A percentile compares a stretch with the other conserved stretches of the same genome.
Evolutionary conservation across 2,797 vertebrate genomes (phyloP).

Genomic region (Phylloscopus collybita): DNA sequence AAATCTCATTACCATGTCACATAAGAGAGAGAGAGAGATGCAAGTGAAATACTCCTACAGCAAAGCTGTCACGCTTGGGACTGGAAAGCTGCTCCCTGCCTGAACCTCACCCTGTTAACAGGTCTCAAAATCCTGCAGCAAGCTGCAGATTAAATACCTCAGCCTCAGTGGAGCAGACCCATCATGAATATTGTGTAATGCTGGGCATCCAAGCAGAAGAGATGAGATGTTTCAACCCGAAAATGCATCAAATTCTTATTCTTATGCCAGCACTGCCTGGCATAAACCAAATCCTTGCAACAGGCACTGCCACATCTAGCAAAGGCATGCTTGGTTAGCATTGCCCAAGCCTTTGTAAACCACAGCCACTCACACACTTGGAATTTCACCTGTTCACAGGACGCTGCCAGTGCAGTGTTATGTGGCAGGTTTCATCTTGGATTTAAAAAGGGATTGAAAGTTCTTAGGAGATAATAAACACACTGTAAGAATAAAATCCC

Average conservation of each 20-base stretch:
- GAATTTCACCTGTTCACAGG: not conserved
- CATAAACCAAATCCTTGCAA: not conserved
- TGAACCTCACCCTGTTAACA: not conserved
- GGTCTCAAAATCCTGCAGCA: not conserved
- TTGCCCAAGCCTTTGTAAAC: not conserved
- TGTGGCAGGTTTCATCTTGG: not conserved
- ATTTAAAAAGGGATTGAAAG: not conserved
- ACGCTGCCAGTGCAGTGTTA: not conserved
- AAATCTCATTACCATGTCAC: not conserved
- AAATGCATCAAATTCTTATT: not conserved
- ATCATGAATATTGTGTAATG: not conserved
- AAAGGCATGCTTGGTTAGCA: not conserved
- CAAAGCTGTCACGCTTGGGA: not conserved
- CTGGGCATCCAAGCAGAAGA: not conserved
- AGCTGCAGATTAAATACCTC: constrained; percentile 5
- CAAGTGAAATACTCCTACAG: not conserved
- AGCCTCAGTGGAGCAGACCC: not conserved
- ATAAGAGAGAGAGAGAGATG: not conserved
- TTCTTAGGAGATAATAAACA: not conserved
- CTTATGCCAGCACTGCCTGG: not conserved
- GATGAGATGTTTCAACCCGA: not conserved
- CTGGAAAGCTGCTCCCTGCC: not conserved
- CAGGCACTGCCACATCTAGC: not conserved
- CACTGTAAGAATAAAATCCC: not conserved
- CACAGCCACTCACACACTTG: not conserved